Percentiles rank a stretch among this genome's conserved stretches.
Evolutionary conservation across 2,113 vertebrate genomes (phyloP).

Genomic region (Eurystomus gularis): DNA sequence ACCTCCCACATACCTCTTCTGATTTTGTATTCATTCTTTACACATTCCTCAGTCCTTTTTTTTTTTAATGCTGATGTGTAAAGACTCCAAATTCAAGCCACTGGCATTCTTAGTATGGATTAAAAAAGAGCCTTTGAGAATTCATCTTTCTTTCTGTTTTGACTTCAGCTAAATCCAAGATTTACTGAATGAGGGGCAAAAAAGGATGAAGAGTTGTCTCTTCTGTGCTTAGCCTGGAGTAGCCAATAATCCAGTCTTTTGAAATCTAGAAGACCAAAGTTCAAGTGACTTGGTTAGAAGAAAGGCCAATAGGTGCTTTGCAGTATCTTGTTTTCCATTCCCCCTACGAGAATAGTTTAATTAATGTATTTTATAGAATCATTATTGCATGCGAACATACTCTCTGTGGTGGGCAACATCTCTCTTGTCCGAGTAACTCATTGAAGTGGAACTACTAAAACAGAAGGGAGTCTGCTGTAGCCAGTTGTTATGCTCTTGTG

Average conservation of each 20-base stretch:
- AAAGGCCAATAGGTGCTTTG: not conserved
- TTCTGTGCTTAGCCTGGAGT: not conserved
- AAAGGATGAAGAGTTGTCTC: not conserved
- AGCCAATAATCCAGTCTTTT: not conserved
- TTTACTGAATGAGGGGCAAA: not conserved
- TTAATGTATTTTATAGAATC: not conserved
- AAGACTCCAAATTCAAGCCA: not conserved
- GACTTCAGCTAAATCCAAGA: not conserved
- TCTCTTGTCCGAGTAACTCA: not conserved
- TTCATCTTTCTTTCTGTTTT: not conserved
- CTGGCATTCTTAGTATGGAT: not conserved
- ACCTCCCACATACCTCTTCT: not conserved
- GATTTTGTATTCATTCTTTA: not conserved
- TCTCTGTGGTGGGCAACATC: not conserved
- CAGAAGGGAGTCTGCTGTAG: not conserved
- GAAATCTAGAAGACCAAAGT: not conserved
- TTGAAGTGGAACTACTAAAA: not conserved
- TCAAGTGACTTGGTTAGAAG: not conserved
- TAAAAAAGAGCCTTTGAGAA: not conserved
- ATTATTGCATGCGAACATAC: not conserved
- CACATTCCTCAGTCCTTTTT: not conserved
- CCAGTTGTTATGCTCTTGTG: not conserved
- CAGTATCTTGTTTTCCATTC: not conserved
- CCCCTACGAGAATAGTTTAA: not conserved
- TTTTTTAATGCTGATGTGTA: not conserved